Base-by-base conservation (phyloP, 1,140 invertebrate genomes). In the Antheraea pernyi region DNA sequence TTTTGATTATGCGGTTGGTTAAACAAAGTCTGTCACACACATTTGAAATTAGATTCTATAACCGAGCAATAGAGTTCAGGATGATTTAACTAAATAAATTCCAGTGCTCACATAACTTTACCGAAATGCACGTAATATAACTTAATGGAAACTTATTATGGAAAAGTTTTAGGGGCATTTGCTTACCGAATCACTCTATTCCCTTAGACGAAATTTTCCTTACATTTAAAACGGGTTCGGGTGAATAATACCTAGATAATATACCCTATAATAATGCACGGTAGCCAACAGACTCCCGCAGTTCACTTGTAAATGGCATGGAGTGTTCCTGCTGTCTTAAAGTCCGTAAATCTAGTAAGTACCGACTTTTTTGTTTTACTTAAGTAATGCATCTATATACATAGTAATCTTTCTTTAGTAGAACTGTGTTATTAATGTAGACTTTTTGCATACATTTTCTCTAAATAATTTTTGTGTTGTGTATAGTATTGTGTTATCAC, bases 131-230 rank as follows among this genome's bases (percentile, higher is more conserved):
- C 19, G 22, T n/a, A 61, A 61, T 61, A 18, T 53, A 19, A 71
- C 64, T 71, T 70, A 66, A 69, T 69, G 63, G 73, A 48, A 68
- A 69, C 63, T 30, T 74, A 30, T 53, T 22, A 69, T 71, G 73
- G 73, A 74, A 74, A 74, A 66, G 66, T 68, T 68, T 61, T 37
- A 19, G 39, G 19, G 22, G 19, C 39, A 70, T 74, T 42, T 36
- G 58, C 11, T 18, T 13, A 22, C 5, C 19, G 3, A 48, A 59
- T 59, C 59, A 70, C 53, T 58, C 59, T 62, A 53, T 67, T 65
- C 65, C 72, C 66, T 65, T 74, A 46, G 22, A 59, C 46, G 65
- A 71, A 71, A 74, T 64, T 71, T 74, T 74, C 69, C 73, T 59
- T 61, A 22, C 59, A 42, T 36, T 42, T 46, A 6, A 67, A 67